Percentiles rank a stretch among this genome's conserved stretches.
These are phyloP conservation scores for Leptopterna dolabrata DNA, from an alignment of 2,888 invertebrate species.

Conservation along the genomic window DNA sequence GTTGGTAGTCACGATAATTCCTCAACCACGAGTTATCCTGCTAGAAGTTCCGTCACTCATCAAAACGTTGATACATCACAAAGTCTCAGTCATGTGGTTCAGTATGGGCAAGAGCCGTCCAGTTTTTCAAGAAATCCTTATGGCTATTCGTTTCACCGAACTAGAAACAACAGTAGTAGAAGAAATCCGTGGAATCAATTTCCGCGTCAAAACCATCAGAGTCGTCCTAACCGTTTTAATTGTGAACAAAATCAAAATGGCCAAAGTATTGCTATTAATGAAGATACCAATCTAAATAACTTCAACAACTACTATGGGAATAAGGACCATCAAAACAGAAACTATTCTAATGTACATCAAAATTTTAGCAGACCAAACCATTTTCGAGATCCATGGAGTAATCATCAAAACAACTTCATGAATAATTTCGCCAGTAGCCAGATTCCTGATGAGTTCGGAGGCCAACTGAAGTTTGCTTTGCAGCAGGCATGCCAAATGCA, in stretches of 20 bases:
- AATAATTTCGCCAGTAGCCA: not conserved
- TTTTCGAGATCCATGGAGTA: not conserved
- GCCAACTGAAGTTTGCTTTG: constrained; percentile 28
- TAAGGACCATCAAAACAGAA: not conserved
- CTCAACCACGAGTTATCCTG: not conserved
- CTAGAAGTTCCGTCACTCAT: not conserved
- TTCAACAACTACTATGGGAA: not conserved
- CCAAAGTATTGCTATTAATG: not conserved
- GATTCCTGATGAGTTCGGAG: not conserved
- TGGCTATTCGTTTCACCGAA: constrained; percentile 18
- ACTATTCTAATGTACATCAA: not conserved
- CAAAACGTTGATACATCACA: not conserved
- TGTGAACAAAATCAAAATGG: not conserved
- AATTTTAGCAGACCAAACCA: not conserved
- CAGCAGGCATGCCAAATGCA: constrained; percentile 55
- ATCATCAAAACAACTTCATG: not conserved
- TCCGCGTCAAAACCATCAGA: not conserved
- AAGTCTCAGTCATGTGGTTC: not conserved
- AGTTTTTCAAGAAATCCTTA: not conserved
- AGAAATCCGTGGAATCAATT: not conserved
- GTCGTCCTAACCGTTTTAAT: not conserved
- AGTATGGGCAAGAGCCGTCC: not conserved
- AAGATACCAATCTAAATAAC: not conserved
- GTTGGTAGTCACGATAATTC: not conserved
- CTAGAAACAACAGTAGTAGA: not conserved